Percentiles rank a stretch among this genome's conserved stretches.
phyloP scores from a whole-genome alignment of 2,113 vertebrate genomes.

The Gallinago media region DNA sequence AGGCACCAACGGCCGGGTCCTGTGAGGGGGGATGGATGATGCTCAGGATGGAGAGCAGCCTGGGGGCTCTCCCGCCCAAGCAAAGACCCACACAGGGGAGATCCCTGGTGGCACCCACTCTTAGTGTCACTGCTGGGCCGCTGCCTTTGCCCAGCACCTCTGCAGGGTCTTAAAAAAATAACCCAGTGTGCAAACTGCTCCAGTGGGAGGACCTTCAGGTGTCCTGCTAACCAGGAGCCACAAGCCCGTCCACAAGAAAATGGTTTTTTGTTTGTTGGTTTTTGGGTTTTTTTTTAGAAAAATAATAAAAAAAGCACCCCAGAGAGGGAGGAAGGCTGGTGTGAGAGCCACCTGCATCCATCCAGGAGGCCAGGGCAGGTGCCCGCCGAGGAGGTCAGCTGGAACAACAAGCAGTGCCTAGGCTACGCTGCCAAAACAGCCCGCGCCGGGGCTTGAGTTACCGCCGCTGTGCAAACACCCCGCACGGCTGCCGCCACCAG shows the following conservation, averaged over 20 bases:
- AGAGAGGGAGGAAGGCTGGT: background rate
- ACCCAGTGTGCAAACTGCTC: fast-evolving
- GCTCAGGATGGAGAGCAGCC: background rate
- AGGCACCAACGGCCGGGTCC: fast-evolving
- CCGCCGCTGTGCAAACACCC: slow-evolving; percentile 47
- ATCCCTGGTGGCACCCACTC: background rate
- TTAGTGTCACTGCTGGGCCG: no score
- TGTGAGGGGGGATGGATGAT: fast-evolving
- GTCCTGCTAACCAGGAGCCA: background rate
- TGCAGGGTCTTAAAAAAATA: background rate
- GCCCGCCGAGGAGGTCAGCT: background rate
- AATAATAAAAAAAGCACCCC: background rate
- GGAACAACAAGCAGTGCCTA: slow-evolving; percentile 19
- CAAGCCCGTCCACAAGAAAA: background rate
- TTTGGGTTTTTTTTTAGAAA: background rate
- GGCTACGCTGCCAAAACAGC: slow-evolving; percentile 54
- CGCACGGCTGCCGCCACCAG: background rate
- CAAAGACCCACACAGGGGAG: background rate
- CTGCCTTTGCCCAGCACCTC: background rate
- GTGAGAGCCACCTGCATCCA: background rate
- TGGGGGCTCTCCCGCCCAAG: background rate
- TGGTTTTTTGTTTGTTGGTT: no score
- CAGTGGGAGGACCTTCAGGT: fast-evolving
- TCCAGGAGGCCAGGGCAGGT: background rate
- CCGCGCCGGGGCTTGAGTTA: slow-evolving; percentile 24